Percentiles rank a stretch among this genome's conserved stretches.
Conservation (phyloP, 2,888 invertebrate genomes). For the Macrophya annulata region DNA sequence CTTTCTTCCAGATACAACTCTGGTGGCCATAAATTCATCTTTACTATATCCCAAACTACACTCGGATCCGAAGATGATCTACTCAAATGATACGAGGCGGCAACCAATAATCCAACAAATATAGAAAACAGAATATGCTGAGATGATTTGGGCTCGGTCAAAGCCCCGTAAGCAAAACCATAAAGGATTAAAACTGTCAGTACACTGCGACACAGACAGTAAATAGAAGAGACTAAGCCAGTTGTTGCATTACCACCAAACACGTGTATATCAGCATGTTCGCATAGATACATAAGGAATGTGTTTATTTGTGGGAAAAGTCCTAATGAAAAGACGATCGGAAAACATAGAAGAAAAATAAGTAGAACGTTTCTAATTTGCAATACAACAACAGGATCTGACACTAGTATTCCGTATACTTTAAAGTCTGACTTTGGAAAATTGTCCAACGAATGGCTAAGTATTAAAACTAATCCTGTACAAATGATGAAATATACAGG, state of each 20-base stretch:
- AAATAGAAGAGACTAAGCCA: slow-evolving; percentile 91
- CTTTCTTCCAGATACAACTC: slow-evolving; percentile 86
- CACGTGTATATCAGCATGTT: slow-evolving; percentile 95
- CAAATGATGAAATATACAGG: slow-evolving; percentile 96
- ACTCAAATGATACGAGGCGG: slow-evolving; percentile 95
- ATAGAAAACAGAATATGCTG: slow-evolving; percentile 97
- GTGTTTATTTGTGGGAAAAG: slow-evolving; percentile 98
- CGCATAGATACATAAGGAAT: slow-evolving; percentile 96
- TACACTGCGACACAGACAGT: slow-evolving; percentile 90
- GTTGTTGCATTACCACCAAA: slow-evolving; percentile 95
- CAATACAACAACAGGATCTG: slow-evolving; percentile 84
- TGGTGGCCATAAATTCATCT: slow-evolving; percentile 90
- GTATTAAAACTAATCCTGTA: slow-evolving; percentile 73
- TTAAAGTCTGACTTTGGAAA: slow-evolving; percentile 78
- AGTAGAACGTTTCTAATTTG: slow-evolving; percentile 88
- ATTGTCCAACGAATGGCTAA: slow-evolving; percentile 77
- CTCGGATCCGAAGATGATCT: slow-evolving; percentile 95
- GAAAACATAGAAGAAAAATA: slow-evolving; percentile 93
- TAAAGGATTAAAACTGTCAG: slow-evolving; percentile 90
- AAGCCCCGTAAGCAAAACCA: slow-evolving; percentile 93
- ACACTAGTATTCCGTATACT: slow-evolving; percentile 80
- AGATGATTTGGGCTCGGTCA: slow-evolving; percentile 91
- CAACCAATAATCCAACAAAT: slow-evolving; percentile 94
- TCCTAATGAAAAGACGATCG: slow-evolving; percentile 96
- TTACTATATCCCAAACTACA: slow-evolving; percentile 93